These are phyloP conservation scores for Sicus ferrugineus DNA, from an alignment of 2,888 invertebrate species.

Conservation along the genomic window DNA sequence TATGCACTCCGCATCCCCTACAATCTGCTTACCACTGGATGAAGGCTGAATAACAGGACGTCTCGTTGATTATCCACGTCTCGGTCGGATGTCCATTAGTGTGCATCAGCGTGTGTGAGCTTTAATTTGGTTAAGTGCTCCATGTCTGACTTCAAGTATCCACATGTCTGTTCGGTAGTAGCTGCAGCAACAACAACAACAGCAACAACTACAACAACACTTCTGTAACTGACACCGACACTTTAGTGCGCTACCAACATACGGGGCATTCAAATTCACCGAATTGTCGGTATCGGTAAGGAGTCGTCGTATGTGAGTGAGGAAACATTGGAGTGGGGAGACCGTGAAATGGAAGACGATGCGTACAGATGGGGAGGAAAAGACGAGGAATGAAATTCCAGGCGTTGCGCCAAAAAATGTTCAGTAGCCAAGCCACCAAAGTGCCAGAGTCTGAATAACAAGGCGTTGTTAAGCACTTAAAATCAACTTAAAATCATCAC, in stretches of 20 bases:
- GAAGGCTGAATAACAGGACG: background rate
- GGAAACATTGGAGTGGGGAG: too few species aligned
- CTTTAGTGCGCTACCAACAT: background rate
- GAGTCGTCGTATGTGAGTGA: background rate
- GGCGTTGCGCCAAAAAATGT: conserved; percentile 7
- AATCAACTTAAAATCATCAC: too few species aligned
- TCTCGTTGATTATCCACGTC: background rate
- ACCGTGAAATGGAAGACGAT: background rate
- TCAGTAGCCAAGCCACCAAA: background rate
- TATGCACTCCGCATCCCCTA: background rate
- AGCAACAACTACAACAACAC: conserved; percentile 33
- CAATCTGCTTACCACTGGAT: background rate
- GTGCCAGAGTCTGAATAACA: background rate
- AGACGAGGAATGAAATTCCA: background rate
- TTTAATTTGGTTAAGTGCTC: conserved; percentile 23
- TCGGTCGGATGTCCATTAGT: background rate
- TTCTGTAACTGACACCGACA: conserved; percentile 14
- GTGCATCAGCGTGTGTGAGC: background rate
- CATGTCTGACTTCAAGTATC: background rate
- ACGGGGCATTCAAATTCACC: background rate
- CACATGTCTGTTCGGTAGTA: background rate
- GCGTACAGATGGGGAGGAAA: background rate
- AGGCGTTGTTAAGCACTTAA: conserved; percentile 5
- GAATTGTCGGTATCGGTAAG: too few species aligned
- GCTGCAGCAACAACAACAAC: conserved; percentile 30